Evolutionary conservation across 2,113 vertebrate genomes (phyloP), one percentile per base, ranked within the genome.

Genomic region (Chaetodon auriga): DNA sequence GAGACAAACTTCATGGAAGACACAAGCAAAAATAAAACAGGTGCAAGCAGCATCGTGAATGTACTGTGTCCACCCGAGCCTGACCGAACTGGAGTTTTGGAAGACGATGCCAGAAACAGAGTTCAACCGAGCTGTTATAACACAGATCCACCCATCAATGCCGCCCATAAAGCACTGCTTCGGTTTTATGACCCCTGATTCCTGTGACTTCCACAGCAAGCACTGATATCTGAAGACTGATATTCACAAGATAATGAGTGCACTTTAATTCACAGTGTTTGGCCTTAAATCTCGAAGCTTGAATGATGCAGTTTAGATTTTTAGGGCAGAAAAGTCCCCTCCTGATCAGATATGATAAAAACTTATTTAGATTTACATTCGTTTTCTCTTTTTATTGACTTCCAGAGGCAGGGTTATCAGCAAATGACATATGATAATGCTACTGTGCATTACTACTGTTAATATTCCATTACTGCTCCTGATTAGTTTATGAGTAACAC

Each of bases 131-230:
- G 7, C 21, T 58, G 14, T 75, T 84, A 45, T 65, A 53, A 57
- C 55, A 72, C 36, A 54, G 54, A 51, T 49, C 64, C 58, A 82
- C 51, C 75, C 48, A 12, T 60, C 36, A 61, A 25, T 43, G 55
- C 38, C 19, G 36, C 84, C 85, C 58, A 72, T 62, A 58, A 0
- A 2, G 7, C 23, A 25, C 2, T 1, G 10, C 49, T 72, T 73
- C 36, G 6, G 23, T 30, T 88, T 89, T 89, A 88, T 81, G 72
- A 83, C 68, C 43, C 12, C 7, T 62, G 25, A 45, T 35, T 25
- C 21, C 9, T 36, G 21, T 78, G 11, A 21, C n/a, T 2, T 63
- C 54, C 15, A n/a, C 1, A 60, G 10, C 48, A 61, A 66, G 45
- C 60, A 25, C 25, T 76, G 21, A 70, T 64, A 81, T 58, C 46